phyloP scores from a whole-genome alignment of 2,797 vertebrate genomes.

The Phaenicophaeus curvirostris region DNA sequence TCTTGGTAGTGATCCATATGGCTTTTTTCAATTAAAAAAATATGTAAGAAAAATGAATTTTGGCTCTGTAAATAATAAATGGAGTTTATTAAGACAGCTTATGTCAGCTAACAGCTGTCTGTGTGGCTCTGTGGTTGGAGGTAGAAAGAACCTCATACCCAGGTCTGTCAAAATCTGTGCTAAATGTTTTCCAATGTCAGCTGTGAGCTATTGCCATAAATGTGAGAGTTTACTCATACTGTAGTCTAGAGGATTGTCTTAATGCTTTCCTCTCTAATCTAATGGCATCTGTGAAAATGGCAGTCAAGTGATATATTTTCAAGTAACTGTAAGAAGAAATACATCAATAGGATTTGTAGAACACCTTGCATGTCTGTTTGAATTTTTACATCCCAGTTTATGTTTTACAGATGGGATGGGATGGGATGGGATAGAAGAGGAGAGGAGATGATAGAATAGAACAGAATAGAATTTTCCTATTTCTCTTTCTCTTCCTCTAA shows the following conservation, averaged over 20 bases:
- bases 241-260: neutral
- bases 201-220: neutral
- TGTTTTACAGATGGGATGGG: neutral
- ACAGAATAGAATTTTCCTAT: neutral
- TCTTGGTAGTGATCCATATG: constrained; percentile 38
- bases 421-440: neutral
- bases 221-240: neutral
- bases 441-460: neutral
- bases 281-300: neutral
- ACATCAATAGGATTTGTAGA: constrained; percentile 39
- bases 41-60: constrained; percentile 21
- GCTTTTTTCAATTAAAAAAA: constrained; percentile 26
- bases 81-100: constrained; percentile 6
- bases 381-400: constrained; percentile 8
- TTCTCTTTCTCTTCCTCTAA: neutral
- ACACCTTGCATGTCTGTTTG: constrained; percentile 35
- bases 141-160: neutral
- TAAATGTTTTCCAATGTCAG: neutral
- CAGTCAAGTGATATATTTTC: neutral
- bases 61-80: constrained; percentile 34
- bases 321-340: constrained; percentile 9
- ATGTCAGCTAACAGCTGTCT: neutral
- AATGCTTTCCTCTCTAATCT: neutral
- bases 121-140: neutral
- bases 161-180: neutral